Evolutionary conservation across 2,888 invertebrate genomes (phyloP).

Genomic region (Carcina quercana): DNA sequence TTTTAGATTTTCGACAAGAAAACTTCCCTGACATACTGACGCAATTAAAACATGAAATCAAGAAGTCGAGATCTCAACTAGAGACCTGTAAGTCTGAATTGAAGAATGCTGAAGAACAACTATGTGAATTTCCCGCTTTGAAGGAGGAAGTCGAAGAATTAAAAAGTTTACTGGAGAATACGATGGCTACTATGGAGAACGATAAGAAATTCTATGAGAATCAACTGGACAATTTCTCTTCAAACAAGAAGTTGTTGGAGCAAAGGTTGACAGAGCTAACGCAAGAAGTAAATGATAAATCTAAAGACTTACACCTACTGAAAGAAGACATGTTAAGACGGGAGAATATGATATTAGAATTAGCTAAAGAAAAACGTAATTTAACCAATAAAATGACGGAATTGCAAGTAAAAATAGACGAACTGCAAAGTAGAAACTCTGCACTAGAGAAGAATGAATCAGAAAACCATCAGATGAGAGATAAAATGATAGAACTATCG

Average conservation of each 20-base stretch:
- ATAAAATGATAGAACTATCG: slow-evolving; percentile 61
- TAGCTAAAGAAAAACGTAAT: slow-evolving; percentile 74
- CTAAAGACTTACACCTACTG: slow-evolving; percentile 66
- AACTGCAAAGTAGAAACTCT: slow-evolving; percentile 56
- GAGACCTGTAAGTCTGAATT: slow-evolving; percentile 70
- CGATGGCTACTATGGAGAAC: slow-evolving; percentile 64
- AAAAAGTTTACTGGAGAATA: slow-evolving; percentile 60
- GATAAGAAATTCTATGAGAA: slow-evolving; percentile 74
- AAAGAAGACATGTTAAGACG: slow-evolving; percentile 73
- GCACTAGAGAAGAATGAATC: slow-evolving; percentile 47
- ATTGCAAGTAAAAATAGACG: slow-evolving; percentile 65
- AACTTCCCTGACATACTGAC: slow-evolving; percentile 60
- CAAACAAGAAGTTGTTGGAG: slow-evolving; percentile 67
- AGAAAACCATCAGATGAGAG: slow-evolving; percentile 62
- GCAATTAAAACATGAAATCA: slow-evolving; percentile 69
- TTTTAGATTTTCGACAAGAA: slow-evolving; percentile 56
- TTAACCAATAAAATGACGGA: slow-evolving; percentile 63
- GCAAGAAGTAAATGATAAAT: slow-evolving; percentile 66
- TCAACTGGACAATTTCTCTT: slow-evolving; percentile 67
- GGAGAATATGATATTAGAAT: slow-evolving; percentile 73
- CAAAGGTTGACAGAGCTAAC: slow-evolving; percentile 74
- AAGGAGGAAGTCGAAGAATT: slow-evolving; percentile 66
- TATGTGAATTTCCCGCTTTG: slow-evolving; percentile 66
- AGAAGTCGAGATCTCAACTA: slow-evolving; percentile 68
- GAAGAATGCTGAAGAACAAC: slow-evolving; percentile 68